Percentiles rank a stretch among this genome's conserved stretches.
These are phyloP conservation scores for Acropora tenuis DNA, from an alignment of 64 coral and sea anemone species.

Conservation along the genomic window DNA sequence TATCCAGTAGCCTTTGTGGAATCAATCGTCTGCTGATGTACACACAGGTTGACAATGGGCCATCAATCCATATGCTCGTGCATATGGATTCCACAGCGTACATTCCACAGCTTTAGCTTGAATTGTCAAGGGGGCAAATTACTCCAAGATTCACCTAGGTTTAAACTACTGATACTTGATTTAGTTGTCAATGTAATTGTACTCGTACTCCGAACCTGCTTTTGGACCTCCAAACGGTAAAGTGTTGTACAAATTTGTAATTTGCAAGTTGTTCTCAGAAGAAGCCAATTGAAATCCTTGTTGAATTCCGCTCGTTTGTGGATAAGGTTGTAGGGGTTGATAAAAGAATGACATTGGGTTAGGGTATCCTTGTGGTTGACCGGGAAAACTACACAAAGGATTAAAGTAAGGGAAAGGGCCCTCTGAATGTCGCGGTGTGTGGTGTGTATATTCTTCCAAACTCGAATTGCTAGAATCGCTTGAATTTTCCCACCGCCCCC, in stretches of 20 bases:
- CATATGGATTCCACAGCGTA: not conserved
- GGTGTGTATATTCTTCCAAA: conserved; percentile 37
- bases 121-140: not conserved
- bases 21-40: not conserved
- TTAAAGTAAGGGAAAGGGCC: conserved; percentile 31
- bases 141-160: too few relatives aligned
- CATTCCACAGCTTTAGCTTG: not conserved
- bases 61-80: not conserved
- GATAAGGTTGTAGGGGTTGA: conserved; percentile 51
- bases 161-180: too few relatives aligned
- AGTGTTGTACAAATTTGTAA: too few relatives aligned
- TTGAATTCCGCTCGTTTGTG: conserved; percentile 36
- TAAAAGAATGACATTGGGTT: conserved; percentile 58
- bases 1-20: conserved; percentile 20
- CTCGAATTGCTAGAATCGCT: conserved; percentile 39
- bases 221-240: too few relatives aligned
- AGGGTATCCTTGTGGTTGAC: conserved; percentile 53
- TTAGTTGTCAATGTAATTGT: too few relatives aligned
- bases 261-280: not conserved
- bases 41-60: not conserved
- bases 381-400: conserved; percentile 46
- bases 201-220: too few relatives aligned
- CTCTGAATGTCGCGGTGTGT: conserved; percentile 35
- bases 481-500: conserved; percentile 30
- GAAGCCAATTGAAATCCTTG: conserved; percentile 48